A percentile compares a stretch with the other conserved stretches of the same genome.
These are phyloP conservation scores for Creontiades dilutus DNA, from an alignment of 2,888 invertebrate genomes.

Conservation along the genomic window DNA sequence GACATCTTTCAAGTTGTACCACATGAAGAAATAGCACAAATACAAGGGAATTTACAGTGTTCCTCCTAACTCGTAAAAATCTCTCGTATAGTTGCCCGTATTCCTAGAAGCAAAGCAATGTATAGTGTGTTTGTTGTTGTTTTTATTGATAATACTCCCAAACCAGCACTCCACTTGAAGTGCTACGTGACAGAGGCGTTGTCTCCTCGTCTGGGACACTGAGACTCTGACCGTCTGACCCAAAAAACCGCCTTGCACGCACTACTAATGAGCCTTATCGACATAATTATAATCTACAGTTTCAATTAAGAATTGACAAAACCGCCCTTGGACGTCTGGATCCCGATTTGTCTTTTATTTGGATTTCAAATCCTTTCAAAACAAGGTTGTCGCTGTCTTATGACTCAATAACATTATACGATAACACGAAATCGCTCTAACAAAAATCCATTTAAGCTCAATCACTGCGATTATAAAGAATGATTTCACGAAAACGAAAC, in stretches of 20 bases:
- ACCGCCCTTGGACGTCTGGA: conserved; percentile 23
- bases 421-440: background rate
- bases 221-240: conserved; percentile 33
- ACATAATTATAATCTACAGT: background rate
- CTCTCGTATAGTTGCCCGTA: too few relatives aligned
- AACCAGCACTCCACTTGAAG: background rate
- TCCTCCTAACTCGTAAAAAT: too few relatives aligned
- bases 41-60: too few relatives aligned
- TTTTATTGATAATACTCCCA: background rate
- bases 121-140: background rate
- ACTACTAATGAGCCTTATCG: conserved; percentile 15
- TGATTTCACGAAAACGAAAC: too few relatives aligned
- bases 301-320: background rate
- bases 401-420: background rate
- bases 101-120: too few relatives aligned
- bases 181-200: background rate
- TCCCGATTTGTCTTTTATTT: conserved; percentile 2
- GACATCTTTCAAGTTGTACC: too few relatives aligned
- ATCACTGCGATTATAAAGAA: too few relatives aligned
- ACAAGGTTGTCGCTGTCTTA: conserved; percentile 6
- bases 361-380: background rate
- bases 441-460: background rate
- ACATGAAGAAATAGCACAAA: too few relatives aligned
- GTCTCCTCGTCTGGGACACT: background rate
- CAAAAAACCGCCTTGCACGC: background rate